Conservation (phyloP, 2,888 invertebrate species). For the Aelia acuminata region DNA sequence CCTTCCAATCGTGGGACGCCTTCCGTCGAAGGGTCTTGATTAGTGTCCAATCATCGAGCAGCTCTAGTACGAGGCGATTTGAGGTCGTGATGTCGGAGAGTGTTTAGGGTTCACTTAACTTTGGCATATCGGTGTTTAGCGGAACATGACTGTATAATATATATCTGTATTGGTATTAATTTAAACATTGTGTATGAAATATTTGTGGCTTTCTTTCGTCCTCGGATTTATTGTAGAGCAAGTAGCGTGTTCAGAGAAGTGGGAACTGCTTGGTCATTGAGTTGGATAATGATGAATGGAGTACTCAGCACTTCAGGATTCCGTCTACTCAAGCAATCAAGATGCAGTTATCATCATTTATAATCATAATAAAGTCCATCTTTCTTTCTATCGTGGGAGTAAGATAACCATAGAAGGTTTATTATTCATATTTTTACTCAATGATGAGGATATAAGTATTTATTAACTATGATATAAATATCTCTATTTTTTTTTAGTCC, state of each 20-base stretch:
- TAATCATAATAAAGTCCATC: not conserved
- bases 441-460: not conserved
- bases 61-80: not conserved
- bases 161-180: no score
- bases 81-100: no score
- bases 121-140: no score
- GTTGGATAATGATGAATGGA: not conserved
- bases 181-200: no score
- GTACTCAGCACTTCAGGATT: not conserved
- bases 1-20: not conserved
- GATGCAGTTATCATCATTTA: not conserved
- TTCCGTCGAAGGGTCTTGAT: not conserved
- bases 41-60: not conserved
- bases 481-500: not conserved
- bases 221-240: not conserved
- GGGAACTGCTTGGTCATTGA: not conserved
- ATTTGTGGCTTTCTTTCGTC: not conserved
- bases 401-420: not conserved
- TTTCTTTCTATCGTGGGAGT: not conserved
- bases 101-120: no score
- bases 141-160: no score
- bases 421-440: not conserved
- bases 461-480: not conserved
- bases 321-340: not conserved
- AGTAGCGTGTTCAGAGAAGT: not conserved